A percentile compares a stretch with the other conserved stretches of the same genome.
phyloP scores from a whole-genome alignment of 2,888 invertebrate species.

The Furcula furcula region DNA sequence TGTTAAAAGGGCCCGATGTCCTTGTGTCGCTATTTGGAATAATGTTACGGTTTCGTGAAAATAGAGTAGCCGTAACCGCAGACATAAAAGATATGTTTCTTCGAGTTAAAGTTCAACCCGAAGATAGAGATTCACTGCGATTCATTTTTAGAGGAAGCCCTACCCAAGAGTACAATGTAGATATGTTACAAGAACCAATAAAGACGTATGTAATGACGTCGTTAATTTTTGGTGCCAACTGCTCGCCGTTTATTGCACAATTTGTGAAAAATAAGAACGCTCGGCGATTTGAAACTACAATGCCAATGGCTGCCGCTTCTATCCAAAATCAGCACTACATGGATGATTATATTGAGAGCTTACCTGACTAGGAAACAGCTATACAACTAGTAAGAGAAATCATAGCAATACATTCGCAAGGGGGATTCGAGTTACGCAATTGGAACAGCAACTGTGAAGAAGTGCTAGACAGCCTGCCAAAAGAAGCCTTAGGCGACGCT shows the following conservation, averaged over 20 bases:
- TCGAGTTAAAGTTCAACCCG: slow-evolving; percentile 9
- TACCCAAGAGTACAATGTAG: too few species aligned
- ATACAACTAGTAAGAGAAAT: slow-evolving; percentile 13
- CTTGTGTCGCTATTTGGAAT: slow-evolving; percentile 16
- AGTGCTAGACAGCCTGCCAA: slow-evolving; percentile 20
- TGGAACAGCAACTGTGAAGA: slow-evolving; percentile 25
- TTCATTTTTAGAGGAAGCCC: slow-evolving; percentile 5
- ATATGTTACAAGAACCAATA: too few species aligned
- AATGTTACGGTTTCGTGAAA: slow-evolving; percentile 19
- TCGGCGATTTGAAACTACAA: slow-evolving; percentile 1
- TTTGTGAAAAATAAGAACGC: slow-evolving; percentile 27
- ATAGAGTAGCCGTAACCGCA: slow-evolving; percentile 11
- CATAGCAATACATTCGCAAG: slow-evolving; percentile 18
- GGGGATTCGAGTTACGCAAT: slow-evolving; percentile 28
- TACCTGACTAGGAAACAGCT: slow-evolving; percentile 12
- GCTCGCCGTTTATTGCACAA: slow-evolving; percentile 8
- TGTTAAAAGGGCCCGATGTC: slow-evolving; percentile 19
- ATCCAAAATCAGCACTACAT: slow-evolving; percentile 18
- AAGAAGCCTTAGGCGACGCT: slow-evolving; percentile 13
- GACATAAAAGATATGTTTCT: slow-evolving; percentile 21
- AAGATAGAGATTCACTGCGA: slow-evolving; percentile 12
- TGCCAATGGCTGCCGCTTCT: slow-evolving; percentile 14
- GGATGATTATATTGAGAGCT: slow-evolving; percentile 27
- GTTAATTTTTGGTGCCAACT: slow-evolving; percentile 6
- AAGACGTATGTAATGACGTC: slow-evolving; percentile 3